Evolutionary conservation across 2,113 vertebrate species (phyloP), one percentile per base, ranked within the genome.

Genomic region (sheep (Ovis aries)): DNA sequence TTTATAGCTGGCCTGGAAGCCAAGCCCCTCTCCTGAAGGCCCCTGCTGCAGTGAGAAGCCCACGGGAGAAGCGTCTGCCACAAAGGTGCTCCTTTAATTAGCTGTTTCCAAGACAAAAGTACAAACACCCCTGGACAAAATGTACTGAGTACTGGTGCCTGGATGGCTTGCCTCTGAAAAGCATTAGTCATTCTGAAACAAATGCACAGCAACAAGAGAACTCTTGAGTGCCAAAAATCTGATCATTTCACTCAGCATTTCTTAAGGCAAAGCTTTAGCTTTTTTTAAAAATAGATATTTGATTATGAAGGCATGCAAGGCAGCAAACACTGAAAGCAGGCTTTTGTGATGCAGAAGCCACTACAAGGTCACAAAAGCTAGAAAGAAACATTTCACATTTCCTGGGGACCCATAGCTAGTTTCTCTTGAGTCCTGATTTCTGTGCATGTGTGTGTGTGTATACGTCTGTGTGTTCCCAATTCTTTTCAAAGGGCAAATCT

Each of bases 1-100:
- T 97, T 88, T 93, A 92, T 89, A 89, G 94, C 82, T 90, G 97
- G 82, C 67, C 95, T 96, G 96, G 55, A 77, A 94, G 97, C 83
- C 93, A 40, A 4, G 15, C 77, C 85, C 98, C 95, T 84, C 89
- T 98, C 93, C 93, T 92, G 50, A 88, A 33, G 74, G 57, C 36
- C 25, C 53, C 50, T 9, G 4, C 0, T 50, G 36, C 83, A 94
- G 97, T 91, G 84, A 95, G 77, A 85, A 91, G 84, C 31, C 57
- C 50, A 55, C 0, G n/a, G 77, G 82, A 64, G 90, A 87, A 43
- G 6, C 3, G 6, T 13, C 17, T 55, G 19, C 50, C n/a, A 43
- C 78, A 62, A 77, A 98, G 55, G 45, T 81, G 55, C 82, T 91
- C 80, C 53, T 93, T 84, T 17, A 57, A 95, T 59, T 48, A 84